A percentile compares a stretch with the other conserved stretches of the same genome.
Conservation (phyloP, 2,888 invertebrate species). For the Cantharis nigra region DNA sequence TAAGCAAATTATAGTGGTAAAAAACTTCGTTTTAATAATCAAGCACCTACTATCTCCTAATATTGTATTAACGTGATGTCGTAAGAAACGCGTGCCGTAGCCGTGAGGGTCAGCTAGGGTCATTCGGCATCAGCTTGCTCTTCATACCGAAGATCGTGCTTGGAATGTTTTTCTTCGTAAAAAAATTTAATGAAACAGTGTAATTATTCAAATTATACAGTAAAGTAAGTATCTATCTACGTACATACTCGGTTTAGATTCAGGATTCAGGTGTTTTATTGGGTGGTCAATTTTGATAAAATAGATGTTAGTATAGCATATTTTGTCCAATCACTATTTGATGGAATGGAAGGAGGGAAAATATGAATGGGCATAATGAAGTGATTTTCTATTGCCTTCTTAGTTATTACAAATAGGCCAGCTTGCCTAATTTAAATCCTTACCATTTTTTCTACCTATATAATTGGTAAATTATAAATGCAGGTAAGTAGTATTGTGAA, state of each 20-base stretch:
- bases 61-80: conserved; percentile 18
- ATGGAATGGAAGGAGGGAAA: neutral
- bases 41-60: neutral
- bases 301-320: neutral
- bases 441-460: too few relatives aligned
- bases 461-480: too few relatives aligned
- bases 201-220: neutral
- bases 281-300: neutral
- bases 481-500: neutral
- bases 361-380: neutral
- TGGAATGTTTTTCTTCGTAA: conserved; percentile 17
- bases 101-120: conserved; percentile 42
- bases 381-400: neutral
- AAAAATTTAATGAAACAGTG: conserved; percentile 20
- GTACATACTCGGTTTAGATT: neutral
- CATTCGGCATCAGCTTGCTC: conserved; percentile 37
- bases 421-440: too few relatives aligned
- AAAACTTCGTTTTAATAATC: neutral
- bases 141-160: conserved; percentile 30
- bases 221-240: neutral
- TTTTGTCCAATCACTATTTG: neutral
- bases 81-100: conserved; percentile 40
- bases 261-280: neutral
- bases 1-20: neutral
- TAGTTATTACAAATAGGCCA: too few relatives aligned